Evolutionary conservation across 2,888 invertebrate genomes (phyloP).

Genomic region (Isoperla grammatica): DNA sequence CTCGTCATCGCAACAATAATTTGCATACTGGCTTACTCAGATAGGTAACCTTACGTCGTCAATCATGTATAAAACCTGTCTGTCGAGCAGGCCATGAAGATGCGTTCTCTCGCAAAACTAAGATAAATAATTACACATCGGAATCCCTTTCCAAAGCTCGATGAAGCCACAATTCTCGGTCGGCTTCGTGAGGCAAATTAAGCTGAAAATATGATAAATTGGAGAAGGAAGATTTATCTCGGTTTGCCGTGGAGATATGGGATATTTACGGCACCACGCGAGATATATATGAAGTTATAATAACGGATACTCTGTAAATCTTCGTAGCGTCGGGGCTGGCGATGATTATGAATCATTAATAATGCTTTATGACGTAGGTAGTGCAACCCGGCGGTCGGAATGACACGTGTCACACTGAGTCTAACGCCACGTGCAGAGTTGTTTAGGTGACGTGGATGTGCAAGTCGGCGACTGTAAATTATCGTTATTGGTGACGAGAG

Average conservation of each 20-base stretch:
- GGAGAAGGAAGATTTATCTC: conserved; percentile 3
- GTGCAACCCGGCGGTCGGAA: no score
- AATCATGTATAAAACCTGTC: no score
- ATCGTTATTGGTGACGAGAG: no score
- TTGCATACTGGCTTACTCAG: conserved; percentile 11
- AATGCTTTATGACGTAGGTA: background rate
- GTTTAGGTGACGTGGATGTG: no score
- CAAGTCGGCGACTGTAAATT: no score
- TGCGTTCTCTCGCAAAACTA: no score
- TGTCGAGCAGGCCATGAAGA: no score
- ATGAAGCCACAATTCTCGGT: background rate
- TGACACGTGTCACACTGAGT: no score
- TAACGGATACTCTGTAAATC: conserved; percentile 10
- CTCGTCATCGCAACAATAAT: background rate
- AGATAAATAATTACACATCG: no score
- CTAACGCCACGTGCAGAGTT: no score
- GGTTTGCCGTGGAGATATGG: background rate
- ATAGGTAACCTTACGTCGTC: no score
- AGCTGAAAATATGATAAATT: conserved; percentile 15
- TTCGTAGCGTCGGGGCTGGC: background rate
- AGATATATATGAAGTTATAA: conserved; percentile 9
- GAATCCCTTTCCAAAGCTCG: no score
- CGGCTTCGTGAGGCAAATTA: conserved; percentile 5
- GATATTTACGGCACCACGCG: conserved; percentile 2
- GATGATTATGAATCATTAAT: background rate